phyloP scores from a whole-genome alignment of 53 echinoderm and acorn worm species.

The Paelopatides confundens region DNA sequence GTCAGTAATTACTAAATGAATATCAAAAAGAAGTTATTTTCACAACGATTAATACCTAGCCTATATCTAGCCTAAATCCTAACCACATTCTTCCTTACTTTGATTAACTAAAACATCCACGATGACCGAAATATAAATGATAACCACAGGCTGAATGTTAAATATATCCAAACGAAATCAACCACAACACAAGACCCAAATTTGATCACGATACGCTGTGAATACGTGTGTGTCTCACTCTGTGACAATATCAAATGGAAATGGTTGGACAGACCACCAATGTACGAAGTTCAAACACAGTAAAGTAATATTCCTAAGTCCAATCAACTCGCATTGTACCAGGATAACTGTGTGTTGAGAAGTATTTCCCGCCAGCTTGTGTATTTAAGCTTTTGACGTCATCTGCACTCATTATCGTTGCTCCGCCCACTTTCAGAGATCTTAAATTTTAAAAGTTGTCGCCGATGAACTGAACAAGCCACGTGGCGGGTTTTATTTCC shows the following conservation, averaged over 20 bases:
- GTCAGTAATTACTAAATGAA: too few species aligned
- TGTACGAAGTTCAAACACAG: constrained; percentile 1
- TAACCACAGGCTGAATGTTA: background rate
- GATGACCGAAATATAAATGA: background rate
- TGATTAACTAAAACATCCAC: background rate
- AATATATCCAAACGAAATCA: background rate
- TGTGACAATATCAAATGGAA: background rate
- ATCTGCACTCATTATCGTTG: background rate
- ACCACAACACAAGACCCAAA: background rate
- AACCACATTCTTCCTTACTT: background rate
- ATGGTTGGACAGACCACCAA: background rate
- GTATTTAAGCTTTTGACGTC: constrained; percentile 39
- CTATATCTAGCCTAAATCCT: too few species aligned
- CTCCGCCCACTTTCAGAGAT: constrained; percentile 10
- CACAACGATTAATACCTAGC: too few species aligned
- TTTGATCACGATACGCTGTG: background rate
- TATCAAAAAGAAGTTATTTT: too few species aligned
- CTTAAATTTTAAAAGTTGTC: background rate
- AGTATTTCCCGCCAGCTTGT: constrained; percentile 43
- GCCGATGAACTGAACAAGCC: background rate
- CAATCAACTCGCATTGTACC: background rate
- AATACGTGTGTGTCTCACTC: background rate
- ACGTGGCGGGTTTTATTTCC: background rate
- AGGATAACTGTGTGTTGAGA: background rate
- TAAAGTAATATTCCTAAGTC: background rate